Evolutionary conservation across 2,113 vertebrate species (phyloP).

Genomic region (Rallus limicola): DNA sequence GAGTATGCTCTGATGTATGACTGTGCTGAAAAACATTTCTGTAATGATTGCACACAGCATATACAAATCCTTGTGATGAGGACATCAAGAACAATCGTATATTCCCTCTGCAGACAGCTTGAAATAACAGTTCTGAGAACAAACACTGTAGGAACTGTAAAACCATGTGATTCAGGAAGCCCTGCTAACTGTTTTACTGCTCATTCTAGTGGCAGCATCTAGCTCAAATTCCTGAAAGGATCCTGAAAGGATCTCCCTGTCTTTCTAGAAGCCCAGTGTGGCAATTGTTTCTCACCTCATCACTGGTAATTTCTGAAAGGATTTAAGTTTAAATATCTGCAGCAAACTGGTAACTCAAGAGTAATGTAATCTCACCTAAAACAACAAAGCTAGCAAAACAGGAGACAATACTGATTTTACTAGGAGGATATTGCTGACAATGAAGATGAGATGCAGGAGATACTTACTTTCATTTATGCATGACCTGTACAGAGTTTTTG

Average conservation of each 20-base stretch:
- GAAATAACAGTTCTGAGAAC: background rate
- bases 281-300: background rate
- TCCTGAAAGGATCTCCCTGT: background rate
- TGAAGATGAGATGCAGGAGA: background rate
- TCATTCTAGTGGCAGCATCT: background rate
- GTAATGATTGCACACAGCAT: background rate
- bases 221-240: background rate
- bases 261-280: background rate
- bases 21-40: background rate
- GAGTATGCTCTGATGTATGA: background rate
- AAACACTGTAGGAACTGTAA: background rate
- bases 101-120: background rate
- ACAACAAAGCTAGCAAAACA: background rate
- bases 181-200: background rate
- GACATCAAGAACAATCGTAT: background rate
- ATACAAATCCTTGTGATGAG: background rate
- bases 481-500: conserved; percentile 91
- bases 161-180: background rate
- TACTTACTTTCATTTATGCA: conserved; percentile 94
- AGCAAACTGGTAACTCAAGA: background rate
- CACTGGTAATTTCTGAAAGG: background rate
- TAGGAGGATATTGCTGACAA: background rate
- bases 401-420: background rate
- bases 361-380: background rate
- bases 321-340: background rate